Conservation (phyloP, 1,140 invertebrate species). For the Cotesia typhae region DNA sequence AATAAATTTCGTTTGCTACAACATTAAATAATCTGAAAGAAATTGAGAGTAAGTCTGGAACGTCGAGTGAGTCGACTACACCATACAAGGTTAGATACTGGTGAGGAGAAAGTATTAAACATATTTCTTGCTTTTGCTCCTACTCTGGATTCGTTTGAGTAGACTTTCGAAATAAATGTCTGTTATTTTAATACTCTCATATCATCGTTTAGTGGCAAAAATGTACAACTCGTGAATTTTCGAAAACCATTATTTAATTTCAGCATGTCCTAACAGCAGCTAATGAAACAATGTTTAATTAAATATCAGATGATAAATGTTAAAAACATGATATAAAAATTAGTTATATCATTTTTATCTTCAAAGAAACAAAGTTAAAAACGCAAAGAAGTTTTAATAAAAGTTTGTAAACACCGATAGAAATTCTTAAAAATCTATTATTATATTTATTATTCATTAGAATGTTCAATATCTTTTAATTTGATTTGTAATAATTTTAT, state of each 20-base stretch:
- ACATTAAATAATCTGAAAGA: slow-evolving; percentile 41
- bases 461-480: too few species aligned
- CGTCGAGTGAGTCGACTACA: neutral
- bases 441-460: too few species aligned
- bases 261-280: neutral
- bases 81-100: slow-evolving; percentile 12
- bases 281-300: too few species aligned
- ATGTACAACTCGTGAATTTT: neutral
- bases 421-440: too few species aligned
- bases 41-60: slow-evolving; percentile 38
- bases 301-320: too few species aligned
- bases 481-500: too few species aligned
- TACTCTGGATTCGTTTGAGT: neutral
- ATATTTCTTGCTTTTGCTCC: slow-evolving; percentile 29
- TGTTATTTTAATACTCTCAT: slow-evolving; percentile 13
- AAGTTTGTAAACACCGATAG: too few species aligned
- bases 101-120: slow-evolving; percentile 37
- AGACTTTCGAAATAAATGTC: slow-evolving; percentile 14
- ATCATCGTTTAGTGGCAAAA: neutral
- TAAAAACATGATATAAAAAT: too few species aligned
- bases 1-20: neutral
- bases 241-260: too few species aligned
- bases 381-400: too few species aligned
- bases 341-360: too few species aligned
- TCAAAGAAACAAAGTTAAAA: too few species aligned